These are phyloP conservation scores for Agrochola litura DNA, from an alignment of 2,888 invertebrate genomes.

Conservation along the genomic window DNA sequence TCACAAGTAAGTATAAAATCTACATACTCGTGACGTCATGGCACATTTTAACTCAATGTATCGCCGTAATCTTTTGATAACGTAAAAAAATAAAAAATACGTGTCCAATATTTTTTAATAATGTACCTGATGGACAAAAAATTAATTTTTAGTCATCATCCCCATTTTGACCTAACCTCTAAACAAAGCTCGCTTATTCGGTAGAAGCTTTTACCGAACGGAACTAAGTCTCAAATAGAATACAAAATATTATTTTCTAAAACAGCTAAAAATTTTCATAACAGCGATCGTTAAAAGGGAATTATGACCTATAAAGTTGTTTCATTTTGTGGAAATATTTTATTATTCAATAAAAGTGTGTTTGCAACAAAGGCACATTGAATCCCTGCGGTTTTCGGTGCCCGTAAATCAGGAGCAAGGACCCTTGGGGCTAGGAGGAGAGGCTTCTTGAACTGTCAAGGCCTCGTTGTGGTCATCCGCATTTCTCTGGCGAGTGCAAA, in stretches of 20 bases:
- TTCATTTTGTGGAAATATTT: conserved; percentile 88
- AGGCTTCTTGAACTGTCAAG: conserved; percentile 89
- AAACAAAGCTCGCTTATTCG: neutral
- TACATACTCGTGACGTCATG: too few species aligned
- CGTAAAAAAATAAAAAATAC: too few species aligned
- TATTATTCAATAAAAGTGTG: conserved; percentile 89
- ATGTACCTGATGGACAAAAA: too few species aligned
- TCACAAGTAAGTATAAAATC: too few species aligned
- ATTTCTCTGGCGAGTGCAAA: conserved; percentile 77
- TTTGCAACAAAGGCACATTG: conserved; percentile 89
- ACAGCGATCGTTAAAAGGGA: conserved; percentile 81
- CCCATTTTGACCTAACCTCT: too few species aligned
- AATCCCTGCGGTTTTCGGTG: conserved; percentile 87
- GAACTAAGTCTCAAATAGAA: conserved; percentile 15
- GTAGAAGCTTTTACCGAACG: neutral
- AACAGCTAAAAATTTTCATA: conserved; percentile 67
- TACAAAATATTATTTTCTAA: conserved; percentile 53
- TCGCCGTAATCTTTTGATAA: too few species aligned
- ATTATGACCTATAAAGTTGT: conserved; percentile 89
- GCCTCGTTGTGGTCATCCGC: conserved; percentile 84
- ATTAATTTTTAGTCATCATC: too few species aligned
- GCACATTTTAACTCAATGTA: too few species aligned
- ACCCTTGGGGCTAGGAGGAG: conserved; percentile 77
- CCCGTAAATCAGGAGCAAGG: conserved; percentile 89
- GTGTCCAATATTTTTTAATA: too few species aligned